Conservation (phyloP, 2,113 vertebrate species). For the Ivindomyrus marchei region DNA sequence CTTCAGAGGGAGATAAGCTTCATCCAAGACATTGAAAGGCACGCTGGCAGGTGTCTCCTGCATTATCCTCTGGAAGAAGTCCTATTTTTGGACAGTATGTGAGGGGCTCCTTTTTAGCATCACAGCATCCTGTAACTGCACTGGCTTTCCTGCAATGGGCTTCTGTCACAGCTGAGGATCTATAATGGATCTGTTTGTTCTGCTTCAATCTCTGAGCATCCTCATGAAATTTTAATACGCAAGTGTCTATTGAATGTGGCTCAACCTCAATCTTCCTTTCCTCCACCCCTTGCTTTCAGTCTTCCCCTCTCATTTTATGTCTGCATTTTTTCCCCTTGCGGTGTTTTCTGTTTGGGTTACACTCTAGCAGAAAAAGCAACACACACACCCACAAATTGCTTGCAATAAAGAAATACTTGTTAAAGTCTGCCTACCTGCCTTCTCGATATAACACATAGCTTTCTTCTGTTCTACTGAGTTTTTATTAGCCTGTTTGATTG, state of each 20-base stretch:
- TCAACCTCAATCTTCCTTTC: constrained; percentile 15
- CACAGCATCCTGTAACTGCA: not conserved
- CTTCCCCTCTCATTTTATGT: not conserved
- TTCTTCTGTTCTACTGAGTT: not conserved
- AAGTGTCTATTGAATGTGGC: constrained; percentile 28
- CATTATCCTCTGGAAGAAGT: not conserved
- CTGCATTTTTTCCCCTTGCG: not conserved
- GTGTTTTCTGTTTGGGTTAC: not conserved
- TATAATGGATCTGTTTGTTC: constrained; percentile 10
- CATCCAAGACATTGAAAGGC: not conserved
- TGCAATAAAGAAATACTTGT: not conserved
- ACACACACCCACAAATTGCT: not conserved
- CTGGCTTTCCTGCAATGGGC: not conserved
- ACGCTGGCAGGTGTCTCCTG: not conserved
- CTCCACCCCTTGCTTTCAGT: not conserved
- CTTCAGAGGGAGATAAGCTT: not conserved
- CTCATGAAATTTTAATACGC: constrained; percentile 47
- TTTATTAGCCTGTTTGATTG: not conserved
- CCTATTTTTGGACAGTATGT: not conserved
- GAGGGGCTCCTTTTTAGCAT: not conserved
- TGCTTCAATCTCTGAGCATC: constrained; percentile 15
- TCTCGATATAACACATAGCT: not conserved
- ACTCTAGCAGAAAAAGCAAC: not conserved
- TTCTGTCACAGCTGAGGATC: constrained; percentile 8
- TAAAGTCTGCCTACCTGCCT: not conserved